phyloP scores from a whole-genome alignment of 30 jellyfish, hydroid and myxozoan genomes.

The Aurelia sp. region DNA sequence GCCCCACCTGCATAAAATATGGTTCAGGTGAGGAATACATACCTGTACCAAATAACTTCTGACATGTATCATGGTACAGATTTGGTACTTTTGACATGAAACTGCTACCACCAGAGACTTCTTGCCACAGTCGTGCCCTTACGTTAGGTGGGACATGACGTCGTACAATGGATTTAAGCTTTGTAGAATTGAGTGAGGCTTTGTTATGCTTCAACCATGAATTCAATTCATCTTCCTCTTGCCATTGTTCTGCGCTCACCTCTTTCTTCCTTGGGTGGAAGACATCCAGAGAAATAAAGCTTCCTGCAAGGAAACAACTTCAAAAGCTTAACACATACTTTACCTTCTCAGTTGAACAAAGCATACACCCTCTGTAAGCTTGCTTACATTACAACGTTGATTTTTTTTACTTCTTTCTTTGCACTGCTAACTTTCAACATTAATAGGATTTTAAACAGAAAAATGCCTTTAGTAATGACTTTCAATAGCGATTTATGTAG shows the following conservation, averaged over 20 bases:
- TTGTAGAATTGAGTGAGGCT: slow-evolving; percentile 47
- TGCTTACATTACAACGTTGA: no score
- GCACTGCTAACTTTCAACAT: no score
- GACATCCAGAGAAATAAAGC: slow-evolving; percentile 55
- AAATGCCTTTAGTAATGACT: no score
- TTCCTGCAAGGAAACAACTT: neutral
- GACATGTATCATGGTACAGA: slow-evolving; percentile 79
- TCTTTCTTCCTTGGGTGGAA: slow-evolving; percentile 26
- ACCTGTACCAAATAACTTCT: slow-evolving; percentile 83
- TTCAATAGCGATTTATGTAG: no score
- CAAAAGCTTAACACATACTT: neutral
- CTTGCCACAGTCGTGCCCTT: slow-evolving; percentile 83
- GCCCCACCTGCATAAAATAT: no score
- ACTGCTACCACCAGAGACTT: slow-evolving; percentile 83
- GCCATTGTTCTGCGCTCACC: slow-evolving; percentile 53
- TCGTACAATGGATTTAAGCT: slow-evolving; percentile 72
- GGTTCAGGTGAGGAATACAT: neutral
- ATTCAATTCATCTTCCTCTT: slow-evolving; percentile 43
- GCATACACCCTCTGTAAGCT: no score
- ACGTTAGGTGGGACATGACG: slow-evolving; percentile 66
- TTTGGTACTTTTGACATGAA: slow-evolving; percentile 79
- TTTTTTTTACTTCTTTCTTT: no score
- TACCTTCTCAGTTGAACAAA: no score
- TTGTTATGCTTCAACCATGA: slow-evolving; percentile 54
- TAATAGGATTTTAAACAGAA: no score